Evolutionary conservation across 2,113 vertebrate genomes (phyloP).

Genomic region (Pimephales promelas): DNA sequence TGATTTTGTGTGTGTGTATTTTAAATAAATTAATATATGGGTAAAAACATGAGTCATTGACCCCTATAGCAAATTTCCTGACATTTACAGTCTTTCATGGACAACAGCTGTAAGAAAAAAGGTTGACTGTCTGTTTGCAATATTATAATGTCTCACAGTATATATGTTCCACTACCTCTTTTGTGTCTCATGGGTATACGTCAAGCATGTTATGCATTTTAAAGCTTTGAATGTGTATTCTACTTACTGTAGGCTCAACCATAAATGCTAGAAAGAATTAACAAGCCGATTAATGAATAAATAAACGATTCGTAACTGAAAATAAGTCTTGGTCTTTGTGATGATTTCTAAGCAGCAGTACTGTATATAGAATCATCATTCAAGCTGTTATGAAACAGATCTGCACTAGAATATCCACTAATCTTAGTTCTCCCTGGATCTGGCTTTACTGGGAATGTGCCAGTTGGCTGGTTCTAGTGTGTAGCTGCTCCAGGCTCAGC

Average conservation of each 20-base stretch:
- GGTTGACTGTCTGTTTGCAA: not conserved
- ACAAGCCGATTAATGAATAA: not conserved
- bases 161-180: conserved; percentile 1
- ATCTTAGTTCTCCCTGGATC: conserved; percentile 17
- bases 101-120: not conserved
- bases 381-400: conserved; percentile 28
- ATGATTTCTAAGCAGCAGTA: not conserved
- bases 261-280: not conserved
- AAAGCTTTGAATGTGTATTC: not conserved
- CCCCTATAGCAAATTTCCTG: not conserved
- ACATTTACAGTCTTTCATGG: not conserved
- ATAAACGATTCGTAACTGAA: not conserved
- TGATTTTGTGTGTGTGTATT: not conserved
- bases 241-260: not conserved
- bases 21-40: not conserved
- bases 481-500: not conserved
- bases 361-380: not conserved
- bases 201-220: not conserved
- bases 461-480: not conserved
- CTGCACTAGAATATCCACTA: not conserved
- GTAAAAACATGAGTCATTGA: not conserved
- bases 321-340: not conserved
- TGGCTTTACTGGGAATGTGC: conserved; percentile 3
- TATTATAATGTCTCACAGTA: not conserved
- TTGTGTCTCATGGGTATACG: not conserved